Base-by-base conservation (phyloP, 2,113 vertebrate species). In the Gallinago paraguaiae region DNA sequence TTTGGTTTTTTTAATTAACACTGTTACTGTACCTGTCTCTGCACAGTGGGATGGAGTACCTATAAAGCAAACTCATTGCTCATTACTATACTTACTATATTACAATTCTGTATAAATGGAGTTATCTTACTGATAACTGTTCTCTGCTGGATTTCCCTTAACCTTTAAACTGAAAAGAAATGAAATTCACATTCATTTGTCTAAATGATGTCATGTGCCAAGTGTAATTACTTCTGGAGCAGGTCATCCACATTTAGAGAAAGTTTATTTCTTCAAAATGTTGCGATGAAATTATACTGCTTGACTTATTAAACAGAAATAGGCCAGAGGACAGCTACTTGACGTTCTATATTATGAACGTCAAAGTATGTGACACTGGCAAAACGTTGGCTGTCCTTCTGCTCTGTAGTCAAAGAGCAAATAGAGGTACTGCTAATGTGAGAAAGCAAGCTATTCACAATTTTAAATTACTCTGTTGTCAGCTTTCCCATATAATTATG, bases 381-480 rank as follows among this genome's bases (percentile, higher is more conserved):
- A 86, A 80, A 94, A 88, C 3, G 2, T 30, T 90, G 59, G 23
- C 45, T 86, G 35, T 77, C 77, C 61, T 63, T 35, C 54, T 78
- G 48, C 64, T 88, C 57, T 28, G 28, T 30, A 70, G 60, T 71
- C 70, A 75, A 90, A 94, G 33, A 81, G 24, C 15, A 75, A 88
- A 92, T 51, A 63, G 78, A 92, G 35, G 56, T 50, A 86, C 27
- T 53, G 45, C 63, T 78, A 88, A 63, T 39, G 43, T 71, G 91
- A 93, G 75, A 92, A 82, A 90, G 45, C 17, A 93, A 94, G 68
- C 15, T 92, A 93, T 80, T 78, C 51, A 43, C 61, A 88, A 78
- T 77, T 94, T 81, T 48, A 94, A 95, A 94, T 91, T 91, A 74
- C 41, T 83, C 51, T 94, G 63, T 69, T 94, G 50, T 83, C 78